Percentiles rank a stretch among this genome's conserved stretches.
phyloP scores from a whole-genome alignment of 2,797 vertebrate species.

The Lagorchestes hirsutus region DNA sequence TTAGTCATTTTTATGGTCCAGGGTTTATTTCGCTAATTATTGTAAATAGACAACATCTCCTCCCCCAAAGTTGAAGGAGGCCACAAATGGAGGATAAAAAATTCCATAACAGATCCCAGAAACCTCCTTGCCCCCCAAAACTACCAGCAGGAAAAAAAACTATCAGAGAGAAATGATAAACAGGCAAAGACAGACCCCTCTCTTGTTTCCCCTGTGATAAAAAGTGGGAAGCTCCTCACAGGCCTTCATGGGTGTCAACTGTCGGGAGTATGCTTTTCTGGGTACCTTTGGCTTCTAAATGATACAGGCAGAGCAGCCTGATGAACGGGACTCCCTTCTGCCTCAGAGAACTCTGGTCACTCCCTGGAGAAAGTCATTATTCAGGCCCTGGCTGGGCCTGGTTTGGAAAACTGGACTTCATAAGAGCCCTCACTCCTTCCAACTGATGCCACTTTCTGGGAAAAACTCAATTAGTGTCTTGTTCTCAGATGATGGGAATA shows the following conservation, averaged over 20 bases:
- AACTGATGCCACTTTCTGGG: conserved; percentile 5
- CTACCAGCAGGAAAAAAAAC: conserved; percentile 80
- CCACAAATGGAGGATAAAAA: conserved; percentile 81
- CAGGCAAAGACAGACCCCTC: conserved; percentile 74
- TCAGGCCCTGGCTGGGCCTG: conserved; percentile 38
- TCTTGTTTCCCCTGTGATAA: conserved; percentile 71
- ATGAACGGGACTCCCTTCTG: conserved; percentile 27
- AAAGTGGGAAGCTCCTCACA: conserved; percentile 50
- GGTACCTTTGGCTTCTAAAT: conserved; percentile 50
- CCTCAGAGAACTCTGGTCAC: conserved; percentile 14
- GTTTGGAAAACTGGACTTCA: conserved; percentile 38
- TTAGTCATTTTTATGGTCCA: conserved; percentile 86
- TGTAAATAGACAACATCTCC: conserved; percentile 81
- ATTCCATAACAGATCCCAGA: conserved; percentile 80
- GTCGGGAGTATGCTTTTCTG: conserved; percentile 41
- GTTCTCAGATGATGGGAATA: conserved; percentile 44
- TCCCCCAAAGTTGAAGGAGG: conserved; percentile 10
- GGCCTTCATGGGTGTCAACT: conserved; percentile 54
- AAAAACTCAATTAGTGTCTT: conserved; percentile 8
- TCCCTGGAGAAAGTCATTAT: conserved; percentile 9
- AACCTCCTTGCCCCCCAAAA: conserved; percentile 82
- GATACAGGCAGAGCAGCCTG: conserved; percentile 37
- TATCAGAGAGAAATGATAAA: conserved; percentile 81
- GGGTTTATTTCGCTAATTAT: conserved; percentile 87
- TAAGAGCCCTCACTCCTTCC: conserved; percentile 19